Evolutionary conservation across 2,113 vertebrate species (phyloP).

Genomic region (Pachyramphus minor): DNA sequence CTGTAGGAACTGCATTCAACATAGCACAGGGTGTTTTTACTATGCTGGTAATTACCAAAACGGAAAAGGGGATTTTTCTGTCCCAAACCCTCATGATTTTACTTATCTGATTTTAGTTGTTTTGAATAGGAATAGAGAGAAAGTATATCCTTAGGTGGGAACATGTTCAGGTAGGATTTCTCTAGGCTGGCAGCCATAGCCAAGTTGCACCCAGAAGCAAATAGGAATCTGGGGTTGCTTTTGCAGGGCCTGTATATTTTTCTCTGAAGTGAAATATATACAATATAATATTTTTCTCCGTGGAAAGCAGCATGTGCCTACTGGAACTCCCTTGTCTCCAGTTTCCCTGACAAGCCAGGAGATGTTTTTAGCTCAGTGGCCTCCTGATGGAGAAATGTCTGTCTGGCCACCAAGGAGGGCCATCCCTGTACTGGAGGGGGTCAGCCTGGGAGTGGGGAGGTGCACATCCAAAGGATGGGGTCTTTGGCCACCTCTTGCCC

Average conservation of each 20-base stretch:
- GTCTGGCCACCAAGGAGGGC: background rate
- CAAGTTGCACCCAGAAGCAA: background rate
- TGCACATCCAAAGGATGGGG: fast-evolving
- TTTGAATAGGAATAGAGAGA: background rate
- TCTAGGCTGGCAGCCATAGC: background rate
- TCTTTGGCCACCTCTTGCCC: background rate
- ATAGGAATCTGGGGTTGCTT: background rate
- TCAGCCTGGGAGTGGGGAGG: background rate
- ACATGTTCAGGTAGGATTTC: background rate
- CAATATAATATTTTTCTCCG: background rate
- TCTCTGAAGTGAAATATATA: background rate
- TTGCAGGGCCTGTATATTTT: background rate
- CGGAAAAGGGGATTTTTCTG: background rate
- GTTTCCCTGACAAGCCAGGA: background rate
- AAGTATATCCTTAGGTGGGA: background rate
- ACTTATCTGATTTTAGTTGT: background rate
- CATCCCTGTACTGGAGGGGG: fast-evolving
- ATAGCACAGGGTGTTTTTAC: background rate
- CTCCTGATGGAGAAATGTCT: background rate
- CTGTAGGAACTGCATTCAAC: background rate
- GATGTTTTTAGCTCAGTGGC: background rate
- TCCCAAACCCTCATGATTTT: background rate
- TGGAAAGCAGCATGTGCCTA: background rate
- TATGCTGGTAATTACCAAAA: background rate
- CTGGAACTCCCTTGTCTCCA: background rate